These are phyloP conservation scores for Anolis sagrei DNA, from an alignment of 2,113 vertebrate species.

Conservation along the genomic window DNA sequence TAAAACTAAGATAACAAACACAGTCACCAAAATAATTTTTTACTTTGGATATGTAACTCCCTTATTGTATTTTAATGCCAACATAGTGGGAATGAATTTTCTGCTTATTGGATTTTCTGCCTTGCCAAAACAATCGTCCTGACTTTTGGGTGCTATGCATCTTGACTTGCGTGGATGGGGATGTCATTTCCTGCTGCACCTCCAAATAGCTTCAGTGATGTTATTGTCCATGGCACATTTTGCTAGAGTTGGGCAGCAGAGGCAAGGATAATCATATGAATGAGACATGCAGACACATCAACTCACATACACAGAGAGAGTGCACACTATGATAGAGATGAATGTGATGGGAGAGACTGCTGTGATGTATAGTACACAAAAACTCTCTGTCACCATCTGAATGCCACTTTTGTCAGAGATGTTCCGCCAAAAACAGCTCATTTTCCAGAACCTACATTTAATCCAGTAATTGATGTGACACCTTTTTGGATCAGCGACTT, in stretches of 20 bases:
- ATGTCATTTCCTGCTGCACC: too few relatives aligned
- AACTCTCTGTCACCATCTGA: neutral
- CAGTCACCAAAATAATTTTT: too few relatives aligned
- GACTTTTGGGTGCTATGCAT: too few relatives aligned
- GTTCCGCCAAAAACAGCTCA: neutral
- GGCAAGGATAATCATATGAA: neutral
- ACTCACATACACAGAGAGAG: too few relatives aligned
- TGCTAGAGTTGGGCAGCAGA: neutral
- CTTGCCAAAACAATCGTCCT: too few relatives aligned
- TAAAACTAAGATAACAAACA: too few relatives aligned
- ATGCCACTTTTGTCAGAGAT: neutral
- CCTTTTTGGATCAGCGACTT: conserved; percentile 1
- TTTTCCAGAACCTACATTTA: conserved; percentile 9
- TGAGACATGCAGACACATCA: neutral
- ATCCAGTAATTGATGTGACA: neutral
- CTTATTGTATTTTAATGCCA: too few relatives aligned
- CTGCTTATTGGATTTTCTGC: too few relatives aligned
- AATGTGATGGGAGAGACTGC: neutral
- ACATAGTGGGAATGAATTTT: too few relatives aligned
- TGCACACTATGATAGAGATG: neutral
- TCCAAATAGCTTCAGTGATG: too few relatives aligned
- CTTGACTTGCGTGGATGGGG: too few relatives aligned
- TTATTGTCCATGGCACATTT: neutral
- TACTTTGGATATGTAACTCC: too few relatives aligned
- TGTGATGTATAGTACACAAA: neutral